Evolutionary conservation across 1,140 invertebrate species (phyloP), one percentile per base, ranked within the genome.

Genomic region (Choristoneura fumiferana): DNA sequence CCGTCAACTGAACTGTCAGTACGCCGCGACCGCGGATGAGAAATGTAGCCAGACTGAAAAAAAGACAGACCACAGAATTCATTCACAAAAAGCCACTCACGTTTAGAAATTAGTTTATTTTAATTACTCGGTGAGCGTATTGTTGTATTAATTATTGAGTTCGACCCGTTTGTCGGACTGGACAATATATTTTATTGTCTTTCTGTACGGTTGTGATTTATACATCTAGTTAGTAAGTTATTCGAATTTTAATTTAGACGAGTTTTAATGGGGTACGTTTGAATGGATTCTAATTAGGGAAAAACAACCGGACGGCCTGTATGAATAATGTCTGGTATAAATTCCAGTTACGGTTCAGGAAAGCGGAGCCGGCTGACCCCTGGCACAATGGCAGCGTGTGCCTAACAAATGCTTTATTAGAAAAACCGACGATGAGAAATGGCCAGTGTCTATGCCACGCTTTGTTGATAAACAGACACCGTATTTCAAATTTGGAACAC

Each of bases 101-200:
- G 69, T 78, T 86, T 83, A 83, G 84, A 84, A 84, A 87, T 89
- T 84, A 82, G 84, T 87, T 87, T 86, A 87, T 89, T 88, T 88
- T 88, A 88, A 88, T 88, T 85, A 86, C 72, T 70, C 73, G 71
- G 60, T 78, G 71, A 76, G 66, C 65, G 73, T 76, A 86, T 84
- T 86, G 78, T 84, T 81, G 76, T 89, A 85, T 86, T 89, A 85
- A 87, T 84, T 81, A 82, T 81, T 75, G 61, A 66, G 52, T 52
- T 63, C 60, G 60, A 57, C 64, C 56, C 62, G 69, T 67, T 76
- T 65, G 60, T 60, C 33, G 49, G 39, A 65, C 64, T 71, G 75
- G 85, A 87, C 82, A 84, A 86, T 87, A 84, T 87, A 89, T 89
- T 86, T 82, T 86, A 89, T 89, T 86, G 84, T 89, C 77, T 87